A percentile compares a stretch with the other conserved stretches of the same genome.
phyloP scores from a whole-genome alignment of 2,888 invertebrate genomes.

The Chaetogeoica ovagalla region DNA sequence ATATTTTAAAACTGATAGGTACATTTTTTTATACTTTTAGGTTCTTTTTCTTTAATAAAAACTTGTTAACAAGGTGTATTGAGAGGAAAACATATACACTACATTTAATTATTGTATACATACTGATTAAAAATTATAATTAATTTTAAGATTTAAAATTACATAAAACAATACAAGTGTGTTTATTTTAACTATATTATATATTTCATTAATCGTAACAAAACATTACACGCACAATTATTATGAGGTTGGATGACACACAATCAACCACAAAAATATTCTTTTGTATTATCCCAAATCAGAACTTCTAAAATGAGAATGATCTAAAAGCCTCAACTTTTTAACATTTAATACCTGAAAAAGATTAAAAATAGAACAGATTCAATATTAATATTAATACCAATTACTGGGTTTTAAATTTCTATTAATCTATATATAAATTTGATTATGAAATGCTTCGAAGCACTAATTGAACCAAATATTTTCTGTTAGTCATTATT shows the following conservation, averaged over 20 bases:
- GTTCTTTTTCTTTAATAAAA: not conserved
- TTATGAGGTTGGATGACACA: not conserved
- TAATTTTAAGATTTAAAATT: not conserved
- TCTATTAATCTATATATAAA: not conserved
- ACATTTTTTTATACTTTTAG: not conserved
- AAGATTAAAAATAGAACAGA: not conserved
- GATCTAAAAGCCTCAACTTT: slow-evolving; percentile 42
- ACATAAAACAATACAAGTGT: not conserved
- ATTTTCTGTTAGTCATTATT: not conserved
- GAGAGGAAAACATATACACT: not conserved
- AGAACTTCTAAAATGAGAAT: slow-evolving; percentile 48
- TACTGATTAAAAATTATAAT: not conserved
- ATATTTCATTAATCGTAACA: not conserved
- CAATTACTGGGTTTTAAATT: not conserved
- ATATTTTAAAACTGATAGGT: not conserved
- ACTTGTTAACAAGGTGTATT: not conserved
- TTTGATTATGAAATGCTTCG: not conserved
- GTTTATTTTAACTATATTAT: not conserved
- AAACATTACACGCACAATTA: not conserved
- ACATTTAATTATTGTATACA: not conserved
- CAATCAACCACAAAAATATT: not conserved
- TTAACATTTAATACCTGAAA: slow-evolving; percentile 51
- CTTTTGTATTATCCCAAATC: slow-evolving; percentile 17
- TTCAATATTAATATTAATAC: not conserved
- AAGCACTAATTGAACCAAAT: not conserved